Conservation (phyloP, 2,113 vertebrate genomes). For the Apaloderma vittatum region DNA sequence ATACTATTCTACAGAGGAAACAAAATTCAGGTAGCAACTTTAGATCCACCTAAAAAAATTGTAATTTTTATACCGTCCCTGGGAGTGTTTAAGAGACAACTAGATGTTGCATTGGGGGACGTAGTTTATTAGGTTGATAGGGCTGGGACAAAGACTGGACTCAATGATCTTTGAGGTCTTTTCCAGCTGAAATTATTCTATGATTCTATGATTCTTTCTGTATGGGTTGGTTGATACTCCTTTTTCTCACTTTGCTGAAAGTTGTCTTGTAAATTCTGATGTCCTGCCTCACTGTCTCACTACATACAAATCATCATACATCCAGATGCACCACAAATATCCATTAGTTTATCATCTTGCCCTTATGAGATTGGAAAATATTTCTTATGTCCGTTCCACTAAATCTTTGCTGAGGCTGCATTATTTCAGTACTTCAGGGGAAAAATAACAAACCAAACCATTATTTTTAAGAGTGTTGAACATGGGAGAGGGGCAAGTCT, state of each 20-base stretch:
- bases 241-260: background rate
- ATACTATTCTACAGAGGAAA: background rate
- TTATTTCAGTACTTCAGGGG: background rate
- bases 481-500: background rate
- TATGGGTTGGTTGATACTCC: background rate
- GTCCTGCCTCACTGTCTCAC: background rate
- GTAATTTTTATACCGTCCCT: background rate
- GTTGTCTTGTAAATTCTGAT: background rate
- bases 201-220: background rate
- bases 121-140: no score
- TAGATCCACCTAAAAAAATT: background rate
- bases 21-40: background rate
- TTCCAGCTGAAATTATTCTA: no score
- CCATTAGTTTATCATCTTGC: background rate
- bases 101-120: no score
- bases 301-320: background rate
- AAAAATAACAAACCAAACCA: rapidly evolving
- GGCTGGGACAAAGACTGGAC: no score
- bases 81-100: no score
- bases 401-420: background rate
- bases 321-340: background rate
- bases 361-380: background rate
- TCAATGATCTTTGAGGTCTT: no score
- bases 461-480: background rate
- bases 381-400: background rate